Percentiles rank a stretch among this genome's conserved stretches.
These are phyloP conservation scores for Aleadryas rufinucha DNA, from an alignment of 2,113 vertebrate species.

Conservation along the genomic window DNA sequence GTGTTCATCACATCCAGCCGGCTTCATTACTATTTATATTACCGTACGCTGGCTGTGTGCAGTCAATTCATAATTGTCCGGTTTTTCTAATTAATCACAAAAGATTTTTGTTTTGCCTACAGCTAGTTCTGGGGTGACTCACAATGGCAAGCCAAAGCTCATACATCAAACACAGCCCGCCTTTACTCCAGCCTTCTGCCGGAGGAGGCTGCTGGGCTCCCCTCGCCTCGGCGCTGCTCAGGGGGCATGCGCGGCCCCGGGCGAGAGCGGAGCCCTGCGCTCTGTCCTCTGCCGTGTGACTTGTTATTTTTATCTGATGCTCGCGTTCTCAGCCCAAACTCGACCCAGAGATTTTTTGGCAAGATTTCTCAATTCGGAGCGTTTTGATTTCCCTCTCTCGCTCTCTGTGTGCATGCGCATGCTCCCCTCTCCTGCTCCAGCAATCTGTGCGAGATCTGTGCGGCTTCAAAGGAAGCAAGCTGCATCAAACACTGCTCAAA, in stretches of 20 bases:
- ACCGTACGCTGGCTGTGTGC: constrained; percentile 75
- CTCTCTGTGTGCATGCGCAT: neutral
- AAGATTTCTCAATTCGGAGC: constrained; percentile 52
- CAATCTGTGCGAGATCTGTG: neutral
- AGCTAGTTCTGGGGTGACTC: constrained; percentile 85
- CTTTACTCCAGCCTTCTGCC: constrained; percentile 74
- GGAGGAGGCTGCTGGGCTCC: constrained; percentile 62
- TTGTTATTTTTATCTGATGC: constrained; percentile 89
- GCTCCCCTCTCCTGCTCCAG: neutral
- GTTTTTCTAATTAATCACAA: constrained; percentile 95
- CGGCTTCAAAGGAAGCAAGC: neutral
- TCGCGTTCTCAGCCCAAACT: constrained; percentile 76
- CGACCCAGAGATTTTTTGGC: constrained; percentile 57
- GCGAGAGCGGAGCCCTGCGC: constrained; percentile 69
- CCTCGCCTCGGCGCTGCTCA: constrained; percentile 7
- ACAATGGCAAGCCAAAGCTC: constrained; percentile 82
- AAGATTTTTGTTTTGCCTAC: constrained; percentile 89
- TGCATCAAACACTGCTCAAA: neutral
- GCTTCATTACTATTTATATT: constrained; percentile 87
- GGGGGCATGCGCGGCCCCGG: constrained; percentile 76
- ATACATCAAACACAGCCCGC: constrained; percentile 84
- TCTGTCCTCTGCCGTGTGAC: constrained; percentile 81
- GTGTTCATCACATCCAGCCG: constrained; percentile 66
- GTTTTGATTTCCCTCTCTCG: neutral
- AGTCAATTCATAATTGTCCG: constrained; percentile 88